Percentiles rank a stretch among this genome's conserved stretches.
Conservation (phyloP, 2,797 vertebrate genomes). For the Dipus sagitta region DNA sequence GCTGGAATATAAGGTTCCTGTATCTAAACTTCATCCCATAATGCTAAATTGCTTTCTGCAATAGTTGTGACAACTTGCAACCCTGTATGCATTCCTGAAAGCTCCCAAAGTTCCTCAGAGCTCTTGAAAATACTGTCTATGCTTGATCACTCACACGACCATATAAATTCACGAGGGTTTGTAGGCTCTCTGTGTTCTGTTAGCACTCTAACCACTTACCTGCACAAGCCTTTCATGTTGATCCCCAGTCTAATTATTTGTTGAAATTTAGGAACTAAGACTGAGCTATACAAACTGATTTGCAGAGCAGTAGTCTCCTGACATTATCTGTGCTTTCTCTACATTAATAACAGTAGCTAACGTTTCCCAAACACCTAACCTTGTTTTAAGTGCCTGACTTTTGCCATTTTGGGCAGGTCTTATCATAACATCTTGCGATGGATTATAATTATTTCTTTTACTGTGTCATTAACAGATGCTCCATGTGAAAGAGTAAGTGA, state of each 20-base stretch:
- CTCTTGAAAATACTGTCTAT: too few species aligned
- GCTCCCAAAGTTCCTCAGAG: too few species aligned
- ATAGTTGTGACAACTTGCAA: neutral
- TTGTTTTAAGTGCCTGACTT: neutral
- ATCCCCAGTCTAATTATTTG: neutral
- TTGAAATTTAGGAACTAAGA: neutral
- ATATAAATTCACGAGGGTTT: neutral
- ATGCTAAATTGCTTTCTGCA: neutral
- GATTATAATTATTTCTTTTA: slow-evolving; percentile 2
- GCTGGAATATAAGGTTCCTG: neutral
- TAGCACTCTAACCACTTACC: neutral
- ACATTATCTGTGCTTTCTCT: neutral
- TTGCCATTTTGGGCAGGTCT: neutral
- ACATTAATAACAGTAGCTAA: neutral
- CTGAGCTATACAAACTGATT: neutral
- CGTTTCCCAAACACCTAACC: neutral
- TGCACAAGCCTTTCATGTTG: neutral
- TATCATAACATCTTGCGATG: neutral
- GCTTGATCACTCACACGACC: neutral
- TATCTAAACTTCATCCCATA: neutral
- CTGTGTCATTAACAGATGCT: neutral
- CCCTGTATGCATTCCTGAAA: neutral
- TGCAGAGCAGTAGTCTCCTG: neutral
- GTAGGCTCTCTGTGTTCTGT: neutral
- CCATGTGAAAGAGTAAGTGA: neutral